Conservation (phyloP, 2,888 invertebrate genomes). For the Parnassius glacialis region DNA sequence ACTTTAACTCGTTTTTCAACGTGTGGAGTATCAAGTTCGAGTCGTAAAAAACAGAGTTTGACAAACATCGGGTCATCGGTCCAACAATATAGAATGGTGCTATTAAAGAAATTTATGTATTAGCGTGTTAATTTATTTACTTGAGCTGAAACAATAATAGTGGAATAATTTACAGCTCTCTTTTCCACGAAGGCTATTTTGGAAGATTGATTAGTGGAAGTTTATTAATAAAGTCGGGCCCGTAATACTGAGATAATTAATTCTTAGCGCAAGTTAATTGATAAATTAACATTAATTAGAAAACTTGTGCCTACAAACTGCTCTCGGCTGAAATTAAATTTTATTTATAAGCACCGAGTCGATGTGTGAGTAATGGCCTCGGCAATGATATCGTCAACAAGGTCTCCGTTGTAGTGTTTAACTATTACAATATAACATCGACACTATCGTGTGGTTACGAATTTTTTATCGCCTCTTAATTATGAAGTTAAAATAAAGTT, state of each 20-base stretch:
- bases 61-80: conserved; percentile 12
- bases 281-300: conserved; percentile 78
- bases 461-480: background rate
- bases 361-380: conserved; percentile 16
- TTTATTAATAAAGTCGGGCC: conserved; percentile 75
- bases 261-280: conserved; percentile 77
- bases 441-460: background rate
- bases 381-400: background rate
- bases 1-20: background rate
- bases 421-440: background rate
- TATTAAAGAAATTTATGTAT: conserved; percentile 20
- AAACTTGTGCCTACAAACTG: conserved; percentile 51
- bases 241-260: conserved; percentile 76
- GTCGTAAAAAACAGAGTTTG: conserved; percentile 6
- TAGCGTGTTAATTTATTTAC: conserved; percentile 23
- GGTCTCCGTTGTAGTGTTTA: background rate
- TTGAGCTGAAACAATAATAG: conserved; percentile 17
- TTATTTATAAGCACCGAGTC: conserved; percentile 30
- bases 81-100: conserved; percentile 1
- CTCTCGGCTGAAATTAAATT: conserved; percentile 32
- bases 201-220: conserved; percentile 76
- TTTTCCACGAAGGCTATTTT: conserved; percentile 40
- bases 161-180: conserved; percentile 22
- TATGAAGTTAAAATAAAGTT: too few relatives aligned
- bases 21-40: conserved; percentile 10